Percentiles rank a stretch among this genome's conserved stretches.
Evolutionary conservation across 1,140 invertebrate species (phyloP).

Genomic region (Nasonia longicornis): DNA sequence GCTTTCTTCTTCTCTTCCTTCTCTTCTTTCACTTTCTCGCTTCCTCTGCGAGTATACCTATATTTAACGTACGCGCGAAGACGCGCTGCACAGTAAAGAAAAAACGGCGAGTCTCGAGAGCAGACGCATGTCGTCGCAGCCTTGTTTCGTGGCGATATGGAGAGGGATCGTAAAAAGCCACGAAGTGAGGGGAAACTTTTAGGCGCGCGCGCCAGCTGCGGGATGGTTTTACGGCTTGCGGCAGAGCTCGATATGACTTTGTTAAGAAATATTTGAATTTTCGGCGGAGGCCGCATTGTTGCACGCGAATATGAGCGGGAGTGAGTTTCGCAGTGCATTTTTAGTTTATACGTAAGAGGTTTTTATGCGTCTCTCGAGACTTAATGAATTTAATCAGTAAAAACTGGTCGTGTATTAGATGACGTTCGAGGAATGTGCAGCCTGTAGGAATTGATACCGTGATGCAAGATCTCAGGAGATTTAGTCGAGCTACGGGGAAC

Average conservation of each 20-base stretch:
- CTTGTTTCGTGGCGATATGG: neutral
- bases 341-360: neutral
- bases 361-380: too few relatives aligned
- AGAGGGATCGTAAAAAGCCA: neutral
- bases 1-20: neutral
- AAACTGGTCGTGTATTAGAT: too few relatives aligned
- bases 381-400: too few relatives aligned
- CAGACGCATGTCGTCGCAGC: neutral
- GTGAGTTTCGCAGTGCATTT: neutral
- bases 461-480: too few relatives aligned
- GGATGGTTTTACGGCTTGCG: neutral
- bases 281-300: neutral
- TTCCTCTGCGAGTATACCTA: neutral
- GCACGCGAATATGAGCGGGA: neutral
- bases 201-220: conserved; percentile 5
- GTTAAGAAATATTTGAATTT: conserved; percentile 1
- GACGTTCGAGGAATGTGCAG: too few relatives aligned
- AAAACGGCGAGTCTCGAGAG: neutral
- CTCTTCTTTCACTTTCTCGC: neutral
- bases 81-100: neutral
- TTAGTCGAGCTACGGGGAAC: too few relatives aligned
- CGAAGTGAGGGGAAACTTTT: neutral
- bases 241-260: neutral
- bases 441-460: too few relatives aligned
- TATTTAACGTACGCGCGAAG: neutral